phyloP scores from a whole-genome alignment of 2,797 vertebrate species.

The Pterois miles region DNA sequence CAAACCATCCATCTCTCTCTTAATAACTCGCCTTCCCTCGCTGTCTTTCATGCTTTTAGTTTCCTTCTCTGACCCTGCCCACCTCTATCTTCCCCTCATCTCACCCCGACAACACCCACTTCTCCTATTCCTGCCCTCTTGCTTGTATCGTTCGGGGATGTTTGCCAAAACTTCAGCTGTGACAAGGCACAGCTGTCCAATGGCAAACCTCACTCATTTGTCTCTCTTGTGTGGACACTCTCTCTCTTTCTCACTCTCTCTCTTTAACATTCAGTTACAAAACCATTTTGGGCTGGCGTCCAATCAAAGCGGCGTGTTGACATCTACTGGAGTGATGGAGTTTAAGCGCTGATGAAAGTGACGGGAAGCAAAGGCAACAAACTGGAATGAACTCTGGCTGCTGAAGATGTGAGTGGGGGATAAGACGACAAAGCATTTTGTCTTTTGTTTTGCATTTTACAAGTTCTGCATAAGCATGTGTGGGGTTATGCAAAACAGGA shows the following conservation, averaged over 20 bases:
- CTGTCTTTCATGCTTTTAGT: constrained; percentile 27
- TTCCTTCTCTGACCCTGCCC: constrained; percentile 23
- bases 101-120: constrained; percentile 46
- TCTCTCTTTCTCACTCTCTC: not conserved
- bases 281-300: constrained; percentile 50
- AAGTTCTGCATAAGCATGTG: not conserved
- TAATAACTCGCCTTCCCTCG: constrained; percentile 8
- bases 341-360: constrained; percentile 31
- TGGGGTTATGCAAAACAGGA: constrained; percentile 45
- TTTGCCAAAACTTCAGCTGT: constrained; percentile 66
- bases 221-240: constrained; percentile 55
- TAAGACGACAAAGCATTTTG: constrained; percentile 18
- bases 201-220: constrained; percentile 52
- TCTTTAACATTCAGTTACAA: constrained; percentile 49
- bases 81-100: constrained; percentile 43
- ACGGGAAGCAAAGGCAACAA: constrained; percentile 1
- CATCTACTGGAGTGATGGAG: constrained; percentile 32
- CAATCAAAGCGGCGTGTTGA: constrained; percentile 36
- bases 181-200: constrained; percentile 70
- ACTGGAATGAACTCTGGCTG: constrained; percentile 8
- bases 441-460: constrained; percentile 49
- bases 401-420: not conserved
- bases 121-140: constrained; percentile 45
- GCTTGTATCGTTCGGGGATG: constrained; percentile 41
- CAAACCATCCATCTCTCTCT: constrained; percentile 63